These are phyloP conservation scores for Podarcis cretensis DNA, from an alignment of 2,113 vertebrate species.

Conservation along the genomic window DNA sequence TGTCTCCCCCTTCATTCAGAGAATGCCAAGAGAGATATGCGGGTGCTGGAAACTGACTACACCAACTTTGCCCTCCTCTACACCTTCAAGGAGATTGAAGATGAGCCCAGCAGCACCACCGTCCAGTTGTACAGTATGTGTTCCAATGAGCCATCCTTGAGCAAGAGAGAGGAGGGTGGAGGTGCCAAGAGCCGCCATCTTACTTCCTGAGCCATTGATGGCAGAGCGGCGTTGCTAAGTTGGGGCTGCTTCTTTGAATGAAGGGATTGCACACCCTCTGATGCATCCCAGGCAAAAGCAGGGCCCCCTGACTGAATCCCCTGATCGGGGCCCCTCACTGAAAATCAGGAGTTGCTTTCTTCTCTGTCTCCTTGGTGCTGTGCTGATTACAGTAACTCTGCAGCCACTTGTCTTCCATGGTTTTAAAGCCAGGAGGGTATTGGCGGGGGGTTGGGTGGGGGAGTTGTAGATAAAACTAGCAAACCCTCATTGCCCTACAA, in stretches of 20 bases:
- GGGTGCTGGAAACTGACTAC: slow-evolving; percentile 1
- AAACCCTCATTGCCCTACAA: too few relatives aligned
- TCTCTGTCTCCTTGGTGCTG: too few relatives aligned
- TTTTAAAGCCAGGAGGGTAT: too few relatives aligned
- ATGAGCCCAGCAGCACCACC: background rate
- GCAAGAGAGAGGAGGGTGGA: background rate
- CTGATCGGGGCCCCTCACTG: too few relatives aligned
- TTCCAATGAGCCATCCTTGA: too few relatives aligned
- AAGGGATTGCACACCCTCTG: background rate
- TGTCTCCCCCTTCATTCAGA: background rate
- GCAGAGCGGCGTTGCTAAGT: background rate
- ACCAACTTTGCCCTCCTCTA: background rate
- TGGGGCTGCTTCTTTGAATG: background rate
- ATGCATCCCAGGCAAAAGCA: background rate
- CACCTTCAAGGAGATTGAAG: background rate
- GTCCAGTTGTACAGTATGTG: slow-evolving; percentile 5
- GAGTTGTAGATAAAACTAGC: too few relatives aligned
- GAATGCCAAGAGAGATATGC: background rate
- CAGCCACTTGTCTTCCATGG: background rate
- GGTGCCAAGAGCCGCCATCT: background rate
- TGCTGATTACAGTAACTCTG: background rate
- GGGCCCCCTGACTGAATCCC: too few relatives aligned
- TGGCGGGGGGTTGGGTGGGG: too few relatives aligned
- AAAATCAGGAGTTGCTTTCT: background rate
- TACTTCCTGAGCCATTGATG: too few relatives aligned